These are phyloP conservation scores for Apotomis capreana DNA, from an alignment of 2,888 invertebrate species.

Conservation along the genomic window DNA sequence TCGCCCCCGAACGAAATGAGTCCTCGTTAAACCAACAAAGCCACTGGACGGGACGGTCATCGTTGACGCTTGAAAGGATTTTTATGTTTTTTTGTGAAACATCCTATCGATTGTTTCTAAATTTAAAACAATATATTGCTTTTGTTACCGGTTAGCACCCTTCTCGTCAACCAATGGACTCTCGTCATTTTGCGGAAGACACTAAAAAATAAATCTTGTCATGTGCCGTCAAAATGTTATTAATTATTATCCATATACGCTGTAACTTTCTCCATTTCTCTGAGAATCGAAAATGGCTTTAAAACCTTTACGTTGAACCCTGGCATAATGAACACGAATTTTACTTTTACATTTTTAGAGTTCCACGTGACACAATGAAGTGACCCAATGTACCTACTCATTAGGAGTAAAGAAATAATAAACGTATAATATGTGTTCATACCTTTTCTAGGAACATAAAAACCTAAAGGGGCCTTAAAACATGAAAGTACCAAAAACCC, in stretches of 20 bases:
- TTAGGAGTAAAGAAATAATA: neutral
- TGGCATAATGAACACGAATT: neutral
- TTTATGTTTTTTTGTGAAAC: slow-evolving; percentile 52
- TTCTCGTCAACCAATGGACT: slow-evolving; percentile 3
- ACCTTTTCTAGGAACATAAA: slow-evolving; percentile 16
- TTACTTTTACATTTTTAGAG: neutral
- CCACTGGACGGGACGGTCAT: slow-evolving; percentile 49
- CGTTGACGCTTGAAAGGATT: slow-evolving; percentile 58
- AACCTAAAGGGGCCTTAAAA: slow-evolving; percentile 6
- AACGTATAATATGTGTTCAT: neutral
- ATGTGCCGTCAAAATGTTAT: neutral
- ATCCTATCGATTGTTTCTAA: slow-evolving; percentile 1
- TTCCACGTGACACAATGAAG: neutral
- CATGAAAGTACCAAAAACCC: slow-evolving; percentile 6
- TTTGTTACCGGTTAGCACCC: neutral
- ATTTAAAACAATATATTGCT: slow-evolving; percentile 5
- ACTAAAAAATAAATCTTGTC: neutral
- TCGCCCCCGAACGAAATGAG: slow-evolving; percentile 58
- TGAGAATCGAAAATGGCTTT: neutral
- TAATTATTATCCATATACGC: neutral
- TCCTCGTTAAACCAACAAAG: slow-evolving; percentile 58
- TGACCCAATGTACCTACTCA: neutral
- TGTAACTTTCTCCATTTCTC: neutral
- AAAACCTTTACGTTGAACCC: neutral
- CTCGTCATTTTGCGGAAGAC: neutral